Conservation (phyloP, 2,888 invertebrate genomes). For the Darwinula stevensoni region DNA sequence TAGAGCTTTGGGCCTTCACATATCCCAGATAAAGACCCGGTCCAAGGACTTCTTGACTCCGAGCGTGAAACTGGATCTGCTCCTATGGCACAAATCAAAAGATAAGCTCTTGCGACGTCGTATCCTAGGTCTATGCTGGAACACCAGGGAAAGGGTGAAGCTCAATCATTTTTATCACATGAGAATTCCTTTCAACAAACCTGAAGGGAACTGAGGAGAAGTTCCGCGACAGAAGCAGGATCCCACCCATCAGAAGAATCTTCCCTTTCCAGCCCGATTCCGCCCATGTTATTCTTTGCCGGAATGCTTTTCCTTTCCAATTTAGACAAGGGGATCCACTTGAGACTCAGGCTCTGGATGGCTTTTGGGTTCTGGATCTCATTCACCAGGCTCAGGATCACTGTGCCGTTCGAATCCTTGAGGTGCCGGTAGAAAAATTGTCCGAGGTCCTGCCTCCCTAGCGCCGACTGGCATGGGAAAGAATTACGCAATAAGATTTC, state of each 20-base stretch:
- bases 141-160: no score
- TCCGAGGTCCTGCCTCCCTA: conserved; percentile 75
- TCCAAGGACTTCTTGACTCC: conserved; percentile 46
- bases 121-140: no score
- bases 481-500: no score
- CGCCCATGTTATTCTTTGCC: no score
- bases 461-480: conserved; percentile 35
- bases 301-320: conserved; percentile 38
- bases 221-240: background rate
- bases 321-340: conserved; percentile 70
- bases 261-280: no score
- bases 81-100: conserved; percentile 17
- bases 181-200: no score
- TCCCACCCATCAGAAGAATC: conserved; percentile 34
- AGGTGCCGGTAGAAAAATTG: conserved; percentile 76
- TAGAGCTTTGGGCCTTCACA: conserved; percentile 80
- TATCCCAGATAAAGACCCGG: conserved; percentile 83
- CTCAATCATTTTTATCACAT: no score
- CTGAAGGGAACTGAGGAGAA: no score
- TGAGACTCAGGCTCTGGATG: conserved; percentile 60
- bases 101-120: no score
- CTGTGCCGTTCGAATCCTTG: conserved; percentile 54
- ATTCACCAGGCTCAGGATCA: conserved; percentile 64
- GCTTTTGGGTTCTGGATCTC: conserved; percentile 47
- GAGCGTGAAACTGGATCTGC: conserved; percentile 35